A percentile compares a stretch with the other conserved stretches of the same genome.
These are phyloP conservation scores for Pocota personata DNA, from an alignment of 2,888 invertebrate genomes.

Conservation along the genomic window DNA sequence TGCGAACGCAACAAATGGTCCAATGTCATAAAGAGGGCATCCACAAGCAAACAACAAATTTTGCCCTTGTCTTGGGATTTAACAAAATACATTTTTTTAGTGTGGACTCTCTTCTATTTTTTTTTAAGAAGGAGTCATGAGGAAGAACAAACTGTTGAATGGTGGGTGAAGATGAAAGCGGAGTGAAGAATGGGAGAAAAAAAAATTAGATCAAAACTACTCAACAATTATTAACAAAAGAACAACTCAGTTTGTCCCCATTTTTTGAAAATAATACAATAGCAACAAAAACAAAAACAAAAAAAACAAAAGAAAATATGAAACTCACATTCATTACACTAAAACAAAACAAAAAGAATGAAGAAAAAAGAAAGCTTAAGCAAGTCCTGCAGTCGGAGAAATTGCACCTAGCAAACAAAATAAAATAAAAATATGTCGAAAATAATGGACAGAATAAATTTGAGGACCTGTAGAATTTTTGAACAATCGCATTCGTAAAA, in stretches of 20 bases:
- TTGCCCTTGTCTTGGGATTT: slow-evolving; percentile 63
- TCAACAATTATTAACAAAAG: slow-evolving; percentile 27
- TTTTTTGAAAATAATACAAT: slow-evolving; percentile 30
- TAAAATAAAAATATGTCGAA: neutral
- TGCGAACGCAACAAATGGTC: slow-evolving; percentile 79
- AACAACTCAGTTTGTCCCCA: slow-evolving; percentile 20
- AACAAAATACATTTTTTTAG: slow-evolving; percentile 60
- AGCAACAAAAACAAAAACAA: neutral
- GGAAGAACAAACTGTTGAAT: slow-evolving; percentile 38
- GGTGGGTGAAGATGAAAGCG: slow-evolving; percentile 30
- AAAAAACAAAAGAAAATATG: neutral
- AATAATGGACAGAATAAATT: neutral
- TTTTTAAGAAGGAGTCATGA: slow-evolving; percentile 38
- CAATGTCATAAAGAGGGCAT: slow-evolving; percentile 79
- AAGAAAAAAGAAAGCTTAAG: slow-evolving; percentile 11
- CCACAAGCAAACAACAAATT: slow-evolving; percentile 36
- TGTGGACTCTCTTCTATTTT: slow-evolving; percentile 55
- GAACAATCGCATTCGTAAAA: slow-evolving; percentile 46
- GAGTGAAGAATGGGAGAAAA: slow-evolving; percentile 19
- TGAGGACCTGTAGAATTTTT: neutral
- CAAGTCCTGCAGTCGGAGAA: slow-evolving; percentile 33
- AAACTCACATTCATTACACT: slow-evolving; percentile 32
- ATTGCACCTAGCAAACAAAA: slow-evolving; percentile 30
- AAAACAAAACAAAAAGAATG: slow-evolving; percentile 16
- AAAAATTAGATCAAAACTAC: slow-evolving; percentile 25